These are phyloP conservation scores for Siniperca obscura DNA, from an alignment of 2,797 vertebrate genomes.

Conservation along the genomic window DNA sequence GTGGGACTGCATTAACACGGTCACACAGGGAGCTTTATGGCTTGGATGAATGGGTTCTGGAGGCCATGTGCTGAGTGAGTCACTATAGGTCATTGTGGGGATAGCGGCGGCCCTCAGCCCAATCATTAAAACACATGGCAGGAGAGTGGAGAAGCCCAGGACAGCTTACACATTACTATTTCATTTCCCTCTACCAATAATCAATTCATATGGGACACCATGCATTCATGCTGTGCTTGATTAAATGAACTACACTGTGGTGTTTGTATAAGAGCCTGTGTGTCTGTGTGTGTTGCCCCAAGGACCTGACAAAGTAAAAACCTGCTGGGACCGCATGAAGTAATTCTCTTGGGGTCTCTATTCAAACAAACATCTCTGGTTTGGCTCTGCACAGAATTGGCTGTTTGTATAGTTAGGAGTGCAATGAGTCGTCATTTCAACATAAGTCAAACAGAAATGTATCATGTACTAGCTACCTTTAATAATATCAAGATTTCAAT, in stretches of 20 bases:
- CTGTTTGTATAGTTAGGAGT: constrained; percentile 42
- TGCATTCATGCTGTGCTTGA: constrained; percentile 66
- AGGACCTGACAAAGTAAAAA: constrained; percentile 55
- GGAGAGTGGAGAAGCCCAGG: constrained; percentile 56
- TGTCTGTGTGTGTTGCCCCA: constrained; percentile 40
- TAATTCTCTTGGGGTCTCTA: constrained; percentile 52
- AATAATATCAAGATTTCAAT: background rate
- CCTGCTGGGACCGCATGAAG: constrained; percentile 28
- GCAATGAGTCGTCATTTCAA: background rate
- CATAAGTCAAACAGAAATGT: constrained; percentile 14
- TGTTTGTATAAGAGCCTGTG: constrained; percentile 32
- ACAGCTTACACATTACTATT: constrained; percentile 71
- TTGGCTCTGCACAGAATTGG: constrained; percentile 19
- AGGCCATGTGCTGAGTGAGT: constrained; percentile 76
- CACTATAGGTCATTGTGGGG: constrained; percentile 71
- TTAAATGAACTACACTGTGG: constrained; percentile 58
- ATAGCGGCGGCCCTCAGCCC: constrained; percentile 59
- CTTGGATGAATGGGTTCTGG: constrained; percentile 67
- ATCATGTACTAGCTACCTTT: background rate
- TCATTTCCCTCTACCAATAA: constrained; percentile 67
- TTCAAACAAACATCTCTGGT: constrained; percentile 52
- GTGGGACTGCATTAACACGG: constrained; percentile 63
- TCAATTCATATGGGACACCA: constrained; percentile 65
- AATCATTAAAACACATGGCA: constrained; percentile 74
- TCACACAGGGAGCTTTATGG: constrained; percentile 67